These are phyloP conservation scores for Rhipidura dahli DNA, from an alignment of 2,113 vertebrate species.

Conservation along the genomic window DNA sequence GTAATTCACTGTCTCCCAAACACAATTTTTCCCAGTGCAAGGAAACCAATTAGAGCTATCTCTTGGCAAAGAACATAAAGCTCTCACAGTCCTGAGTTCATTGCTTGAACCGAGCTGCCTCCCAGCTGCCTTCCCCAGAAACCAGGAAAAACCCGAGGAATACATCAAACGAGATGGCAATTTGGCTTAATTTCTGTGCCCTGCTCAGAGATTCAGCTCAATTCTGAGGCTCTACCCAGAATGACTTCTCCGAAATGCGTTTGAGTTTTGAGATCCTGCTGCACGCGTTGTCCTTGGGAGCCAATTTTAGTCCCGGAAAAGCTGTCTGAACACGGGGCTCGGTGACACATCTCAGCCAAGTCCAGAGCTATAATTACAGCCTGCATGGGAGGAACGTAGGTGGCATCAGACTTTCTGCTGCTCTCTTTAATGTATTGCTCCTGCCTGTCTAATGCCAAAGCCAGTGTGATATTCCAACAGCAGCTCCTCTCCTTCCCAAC, in stretches of 20 bases:
- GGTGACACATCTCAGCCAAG: background rate
- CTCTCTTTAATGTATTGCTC: background rate
- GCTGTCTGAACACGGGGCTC: background rate
- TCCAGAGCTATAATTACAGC: constrained; percentile 57
- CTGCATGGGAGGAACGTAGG: constrained; percentile 29
- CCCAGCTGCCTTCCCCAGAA: background rate
- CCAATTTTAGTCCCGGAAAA: constrained; percentile 28
- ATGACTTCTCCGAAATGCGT: background rate
- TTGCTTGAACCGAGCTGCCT: background rate
- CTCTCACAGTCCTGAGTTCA: background rate
- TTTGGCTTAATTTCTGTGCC: background rate
- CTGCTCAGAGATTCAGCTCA: background rate
- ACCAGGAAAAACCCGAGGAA: background rate
- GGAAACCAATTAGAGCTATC: background rate
- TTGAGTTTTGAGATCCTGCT: background rate
- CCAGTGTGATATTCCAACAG: background rate
- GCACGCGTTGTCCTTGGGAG: background rate
- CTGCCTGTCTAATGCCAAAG: background rate
- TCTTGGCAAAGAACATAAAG: background rate
- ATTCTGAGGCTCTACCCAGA: background rate
- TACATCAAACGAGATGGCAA: rapidly evolving
- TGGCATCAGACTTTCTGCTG: constrained; percentile 32
- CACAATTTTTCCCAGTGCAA: background rate
- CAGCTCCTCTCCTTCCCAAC: background rate
- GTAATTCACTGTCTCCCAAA: background rate